Evolutionary conservation across 2,888 invertebrate species (phyloP).

Genomic region (Anorthoa munda): DNA sequence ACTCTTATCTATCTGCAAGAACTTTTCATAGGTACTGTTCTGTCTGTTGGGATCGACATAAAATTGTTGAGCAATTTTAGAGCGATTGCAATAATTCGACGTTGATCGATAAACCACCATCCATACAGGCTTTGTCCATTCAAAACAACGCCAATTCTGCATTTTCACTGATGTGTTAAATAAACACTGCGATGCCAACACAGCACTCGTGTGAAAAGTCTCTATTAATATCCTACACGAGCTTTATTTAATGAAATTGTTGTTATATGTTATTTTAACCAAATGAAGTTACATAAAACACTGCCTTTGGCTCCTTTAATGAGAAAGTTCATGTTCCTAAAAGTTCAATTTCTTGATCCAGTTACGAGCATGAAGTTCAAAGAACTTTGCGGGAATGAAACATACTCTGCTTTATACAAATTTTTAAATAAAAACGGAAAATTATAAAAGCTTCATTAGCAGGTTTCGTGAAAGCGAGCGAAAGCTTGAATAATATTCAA

Average conservation of each 20-base stretch:
- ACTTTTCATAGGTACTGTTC: too few relatives aligned
- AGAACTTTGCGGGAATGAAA: slow-evolving; percentile 30
- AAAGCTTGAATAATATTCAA: slow-evolving; percentile 25
- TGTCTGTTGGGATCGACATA: neutral
- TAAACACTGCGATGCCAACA: neutral
- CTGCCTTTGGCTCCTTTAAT: slow-evolving; percentile 21
- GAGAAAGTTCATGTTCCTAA: slow-evolving; percentile 32
- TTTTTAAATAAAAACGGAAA: slow-evolving; percentile 19
- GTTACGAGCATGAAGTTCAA: slow-evolving; percentile 37
- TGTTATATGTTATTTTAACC: slow-evolving; percentile 18
- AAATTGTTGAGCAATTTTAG: too few relatives aligned
- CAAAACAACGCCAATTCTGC: slow-evolving; percentile 7
- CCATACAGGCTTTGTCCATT: neutral
- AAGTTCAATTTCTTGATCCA: slow-evolving; percentile 42
- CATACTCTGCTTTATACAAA: slow-evolving; percentile 21
- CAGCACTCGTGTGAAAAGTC: neutral
- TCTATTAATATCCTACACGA: neutral
- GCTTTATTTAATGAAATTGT: slow-evolving; percentile 16
- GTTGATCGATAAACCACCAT: neutral
- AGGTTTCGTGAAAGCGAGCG: slow-evolving; percentile 15
- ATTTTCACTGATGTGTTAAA: neutral
- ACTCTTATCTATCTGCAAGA: too few relatives aligned
- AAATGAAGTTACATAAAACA: slow-evolving; percentile 39
- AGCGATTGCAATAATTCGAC: neutral
- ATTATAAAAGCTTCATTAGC: slow-evolving; percentile 18